phyloP scores from a whole-genome alignment of 2,888 invertebrate genomes.

The Noctua fimbriata region DNA sequence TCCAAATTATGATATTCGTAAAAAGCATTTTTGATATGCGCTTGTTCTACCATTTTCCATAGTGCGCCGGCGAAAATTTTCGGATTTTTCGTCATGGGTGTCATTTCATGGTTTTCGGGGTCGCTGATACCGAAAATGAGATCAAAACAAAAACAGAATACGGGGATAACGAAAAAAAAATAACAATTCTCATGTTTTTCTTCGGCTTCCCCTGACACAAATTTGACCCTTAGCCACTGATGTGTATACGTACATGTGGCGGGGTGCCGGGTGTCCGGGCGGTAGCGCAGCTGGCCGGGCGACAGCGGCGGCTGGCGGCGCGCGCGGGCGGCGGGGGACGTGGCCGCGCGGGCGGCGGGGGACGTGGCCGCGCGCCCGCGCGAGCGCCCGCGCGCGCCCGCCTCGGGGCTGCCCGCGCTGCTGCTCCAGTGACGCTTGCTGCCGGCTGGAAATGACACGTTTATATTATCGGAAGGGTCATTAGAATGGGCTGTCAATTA shows the following conservation, averaged over 20 bases:
- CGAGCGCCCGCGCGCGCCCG: constrained; percentile 16
- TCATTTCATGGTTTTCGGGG: too few species aligned
- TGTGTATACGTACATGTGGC: constrained; percentile 31
- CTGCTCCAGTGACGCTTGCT: constrained; percentile 82
- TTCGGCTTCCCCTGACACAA: too few species aligned
- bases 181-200: too few species aligned
- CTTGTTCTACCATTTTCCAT: too few species aligned
- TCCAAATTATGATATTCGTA: too few species aligned
- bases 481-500: neutral
- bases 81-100: too few species aligned
- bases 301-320: constrained; percentile 68
- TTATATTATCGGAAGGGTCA: neutral
- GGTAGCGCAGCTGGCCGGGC: constrained; percentile 28
- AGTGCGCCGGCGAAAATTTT: too few species aligned
- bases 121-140: too few species aligned
- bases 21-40: too few species aligned
- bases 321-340: constrained; percentile 37
- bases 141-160: too few species aligned
- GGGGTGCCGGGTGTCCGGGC: constrained; percentile 49
- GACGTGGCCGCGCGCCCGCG: constrained; percentile 38
- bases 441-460: constrained; percentile 66
- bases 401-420: constrained; percentile 46
- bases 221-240: too few species aligned
- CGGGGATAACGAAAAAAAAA: too few species aligned
- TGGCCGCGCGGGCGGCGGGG: constrained; percentile 40